Evolutionary conservation across 2,113 vertebrate genomes (phyloP), one percentile per base, ranked within the genome.

Genomic region (Neolamprologus falcicula): DNA sequence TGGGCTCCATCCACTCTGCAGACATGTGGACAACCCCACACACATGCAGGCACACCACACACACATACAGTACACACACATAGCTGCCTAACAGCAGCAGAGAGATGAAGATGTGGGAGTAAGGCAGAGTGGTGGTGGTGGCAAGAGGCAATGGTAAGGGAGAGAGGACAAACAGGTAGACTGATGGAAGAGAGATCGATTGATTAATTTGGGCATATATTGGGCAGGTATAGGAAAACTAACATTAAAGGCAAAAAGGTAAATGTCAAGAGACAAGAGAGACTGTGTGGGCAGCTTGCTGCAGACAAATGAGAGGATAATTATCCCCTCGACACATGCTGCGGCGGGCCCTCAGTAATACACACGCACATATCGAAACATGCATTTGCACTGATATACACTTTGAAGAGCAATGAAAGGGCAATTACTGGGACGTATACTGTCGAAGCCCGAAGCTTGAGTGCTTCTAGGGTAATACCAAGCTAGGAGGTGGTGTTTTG

Each of bases 1-100:
- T 92, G 89, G 95, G 89, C 89, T 96, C 91, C 95, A 85, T 96
- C 96, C 95, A 95, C 95, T 85, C 78, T 85, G 90, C 94, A 95
- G 96, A 96, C 82, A 53, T 92, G 89, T 90, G 92, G 92, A 91
- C 90, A 96, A 92, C 88, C 90, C 47, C 85, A 88, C 82, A 78
- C 85, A 59, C 71, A 66, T 28, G 19, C 28, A 14, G 68, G 40
- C 85, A 83, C 80, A 73, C 42, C 76, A 50, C 31, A 78, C 80
- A 47, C 33, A 78, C 79, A 89, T 63, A 35, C 31, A 63, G 31
- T 35, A 35, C 79, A 83, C 87, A 86, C 76, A 83, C 50, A 84
- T 53, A 78, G 92, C 52, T 66, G 45, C 82, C 52, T 71, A 86
- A 86, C 84, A 85, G 81, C 84, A 61, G 68, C 73, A 80, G 61